These are phyloP conservation scores for Columba guinea DNA, from an alignment of 2,797 vertebrate species.

Conservation along the genomic window DNA sequence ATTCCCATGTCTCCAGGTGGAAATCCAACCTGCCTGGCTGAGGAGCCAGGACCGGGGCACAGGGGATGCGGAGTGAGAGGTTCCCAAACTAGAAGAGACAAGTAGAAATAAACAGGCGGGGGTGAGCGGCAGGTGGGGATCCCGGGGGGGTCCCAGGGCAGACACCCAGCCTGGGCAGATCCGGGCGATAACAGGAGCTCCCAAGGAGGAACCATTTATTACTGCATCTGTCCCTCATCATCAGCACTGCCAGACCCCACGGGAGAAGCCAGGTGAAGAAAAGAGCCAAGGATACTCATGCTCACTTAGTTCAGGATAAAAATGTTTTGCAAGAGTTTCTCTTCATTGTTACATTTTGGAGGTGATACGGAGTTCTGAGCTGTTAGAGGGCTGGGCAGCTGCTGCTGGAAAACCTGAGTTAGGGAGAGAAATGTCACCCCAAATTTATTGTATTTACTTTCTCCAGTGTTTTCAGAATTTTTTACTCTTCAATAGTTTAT, in stretches of 20 bases:
- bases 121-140: not conserved
- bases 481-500: slow-evolving; percentile 53
- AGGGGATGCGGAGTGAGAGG: not conserved
- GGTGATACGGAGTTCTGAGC: not conserved
- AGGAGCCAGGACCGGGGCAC: not conserved
- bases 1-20: not conserved
- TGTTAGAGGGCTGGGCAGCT: not conserved
- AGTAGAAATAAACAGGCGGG: not conserved
- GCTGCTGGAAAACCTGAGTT: slow-evolving; percentile 29
- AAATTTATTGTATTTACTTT: slow-evolving; percentile 70
- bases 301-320: not conserved
- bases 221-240: not conserved
- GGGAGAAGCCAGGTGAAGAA: not conserved
- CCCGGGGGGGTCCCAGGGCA: not conserved
- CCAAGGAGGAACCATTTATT: not conserved
- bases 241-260: not conserved
- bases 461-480: slow-evolving; percentile 54
- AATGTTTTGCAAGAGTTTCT: not conserved
- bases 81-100: not conserved
- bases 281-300: not conserved
- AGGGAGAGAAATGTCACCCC: slow-evolving; percentile 42
- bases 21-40: not conserved
- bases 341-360: not conserved
- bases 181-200: not conserved
- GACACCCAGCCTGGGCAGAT: not conserved